phyloP scores from a whole-genome alignment of 2,113 vertebrate genomes.

The Vidua chalybeata region DNA sequence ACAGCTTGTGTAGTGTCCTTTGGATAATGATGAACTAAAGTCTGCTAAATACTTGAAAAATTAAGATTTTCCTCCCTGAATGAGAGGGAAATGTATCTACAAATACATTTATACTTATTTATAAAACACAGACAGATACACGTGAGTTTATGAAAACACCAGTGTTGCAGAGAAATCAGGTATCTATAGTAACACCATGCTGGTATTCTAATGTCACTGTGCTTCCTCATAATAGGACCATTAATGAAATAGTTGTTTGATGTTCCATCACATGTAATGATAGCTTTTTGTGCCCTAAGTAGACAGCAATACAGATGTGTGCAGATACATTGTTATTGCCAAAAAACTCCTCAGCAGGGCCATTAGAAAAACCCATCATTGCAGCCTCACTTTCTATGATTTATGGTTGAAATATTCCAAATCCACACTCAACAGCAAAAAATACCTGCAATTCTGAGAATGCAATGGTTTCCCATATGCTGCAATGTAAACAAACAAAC shows the following conservation, averaged over 20 bases:
- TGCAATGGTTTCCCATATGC: neutral
- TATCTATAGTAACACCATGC: conserved; percentile 60
- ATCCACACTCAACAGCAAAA: neutral
- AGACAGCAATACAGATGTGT: neutral
- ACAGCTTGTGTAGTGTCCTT: neutral
- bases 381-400: neutral
- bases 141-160: neutral
- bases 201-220: neutral
- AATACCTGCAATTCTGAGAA: neutral
- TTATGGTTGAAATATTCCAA: neutral
- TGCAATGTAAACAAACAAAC: neutral
- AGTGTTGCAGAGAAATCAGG: neutral
- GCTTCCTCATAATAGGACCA: conserved; percentile 46
- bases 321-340: neutral
- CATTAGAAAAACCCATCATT: neutral
- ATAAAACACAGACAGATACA: neutral
- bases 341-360: neutral
- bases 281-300: conserved; percentile 48
- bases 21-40: neutral
- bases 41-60: neutral
- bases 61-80: neutral
- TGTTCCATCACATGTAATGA: conserved; percentile 60
- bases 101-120: neutral
- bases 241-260: conserved; percentile 70
- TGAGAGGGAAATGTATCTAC: neutral